Evolutionary conservation across 2,113 vertebrate genomes (phyloP).

Genomic region (Poeciliopsis prolifica): DNA sequence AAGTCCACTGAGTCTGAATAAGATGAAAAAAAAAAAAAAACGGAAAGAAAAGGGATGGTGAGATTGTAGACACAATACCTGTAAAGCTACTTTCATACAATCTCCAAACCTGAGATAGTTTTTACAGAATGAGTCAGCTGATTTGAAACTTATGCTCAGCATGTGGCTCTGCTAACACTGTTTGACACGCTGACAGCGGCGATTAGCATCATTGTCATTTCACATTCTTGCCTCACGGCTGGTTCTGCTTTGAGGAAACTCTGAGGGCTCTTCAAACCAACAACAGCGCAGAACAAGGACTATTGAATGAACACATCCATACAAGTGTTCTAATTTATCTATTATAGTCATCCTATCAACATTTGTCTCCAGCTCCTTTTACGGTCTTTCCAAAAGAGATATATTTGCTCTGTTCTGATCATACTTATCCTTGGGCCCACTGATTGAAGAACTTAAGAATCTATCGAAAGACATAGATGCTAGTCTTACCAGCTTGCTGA

Average conservation of each 20-base stretch:
- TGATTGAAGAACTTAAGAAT: background rate
- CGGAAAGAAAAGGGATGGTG: background rate
- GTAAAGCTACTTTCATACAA: slow-evolving; percentile 6
- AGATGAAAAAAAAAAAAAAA: slow-evolving; percentile 4
- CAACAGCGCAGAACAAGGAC: slow-evolving; percentile 42
- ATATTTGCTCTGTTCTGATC: slow-evolving; percentile 27
- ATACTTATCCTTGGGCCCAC: background rate
- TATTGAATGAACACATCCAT: slow-evolving; percentile 25
- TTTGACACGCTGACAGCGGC: slow-evolving; percentile 64
- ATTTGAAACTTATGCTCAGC: slow-evolving; percentile 58
- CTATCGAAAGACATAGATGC: background rate
- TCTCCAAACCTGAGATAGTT: slow-evolving; percentile 28
- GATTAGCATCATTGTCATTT: slow-evolving; percentile 62
- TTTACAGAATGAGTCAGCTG: slow-evolving; percentile 32
- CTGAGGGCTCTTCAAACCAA: slow-evolving; percentile 35
- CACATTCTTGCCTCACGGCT: slow-evolving; percentile 48
- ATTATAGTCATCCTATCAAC: slow-evolving; percentile 20
- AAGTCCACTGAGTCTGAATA: slow-evolving; percentile 1
- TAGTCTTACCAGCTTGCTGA: slow-evolving; percentile 89
- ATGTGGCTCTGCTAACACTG: slow-evolving; percentile 47
- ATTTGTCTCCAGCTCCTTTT: slow-evolving; percentile 31
- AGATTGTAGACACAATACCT: background rate
- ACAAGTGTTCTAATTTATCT: slow-evolving; percentile 28
- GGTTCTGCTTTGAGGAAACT: slow-evolving; percentile 37
- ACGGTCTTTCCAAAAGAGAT: slow-evolving; percentile 4